Evolutionary conservation across 2,113 vertebrate genomes (phyloP).

Genomic region (Xenus cinereus): DNA sequence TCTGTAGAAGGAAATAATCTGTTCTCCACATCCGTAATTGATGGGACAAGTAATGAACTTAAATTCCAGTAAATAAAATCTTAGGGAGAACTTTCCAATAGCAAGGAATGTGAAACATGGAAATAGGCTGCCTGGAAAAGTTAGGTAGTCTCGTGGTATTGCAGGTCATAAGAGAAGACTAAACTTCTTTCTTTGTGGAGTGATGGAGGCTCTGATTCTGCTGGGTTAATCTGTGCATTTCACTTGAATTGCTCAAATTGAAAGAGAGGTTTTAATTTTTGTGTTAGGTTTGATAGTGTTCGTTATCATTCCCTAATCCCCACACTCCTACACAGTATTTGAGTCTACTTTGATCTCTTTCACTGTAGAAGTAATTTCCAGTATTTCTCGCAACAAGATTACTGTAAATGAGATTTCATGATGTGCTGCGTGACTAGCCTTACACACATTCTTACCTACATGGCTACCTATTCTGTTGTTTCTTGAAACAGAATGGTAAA

Average conservation of each 20-base stretch:
- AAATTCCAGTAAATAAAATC: not conserved
- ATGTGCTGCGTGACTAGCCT: not conserved
- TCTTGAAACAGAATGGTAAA: not conserved
- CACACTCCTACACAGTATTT: not conserved
- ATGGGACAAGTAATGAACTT: not conserved
- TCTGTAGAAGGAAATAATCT: not conserved
- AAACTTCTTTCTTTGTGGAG: not conserved
- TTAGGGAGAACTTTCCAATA: not conserved
- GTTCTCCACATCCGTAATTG: not conserved
- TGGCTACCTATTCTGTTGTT: not conserved
- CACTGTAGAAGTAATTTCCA: not conserved
- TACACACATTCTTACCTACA: not conserved
- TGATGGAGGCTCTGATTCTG: not conserved
- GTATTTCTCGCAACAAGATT: not conserved
- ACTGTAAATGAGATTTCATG: not conserved
- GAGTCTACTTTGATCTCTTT: not conserved
- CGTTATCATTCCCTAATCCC: not conserved
- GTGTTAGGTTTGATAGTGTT: not conserved
- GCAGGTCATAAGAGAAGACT: not conserved
- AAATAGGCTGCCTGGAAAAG: not conserved
- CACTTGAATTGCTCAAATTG: not conserved
- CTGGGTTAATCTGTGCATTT: not conserved
- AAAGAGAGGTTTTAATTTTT: not conserved
- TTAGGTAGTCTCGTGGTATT: not conserved
- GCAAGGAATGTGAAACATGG: not conserved